Conservation (phyloP, 2,113 vertebrate genomes). For the Alligator mississippiensis region DNA sequence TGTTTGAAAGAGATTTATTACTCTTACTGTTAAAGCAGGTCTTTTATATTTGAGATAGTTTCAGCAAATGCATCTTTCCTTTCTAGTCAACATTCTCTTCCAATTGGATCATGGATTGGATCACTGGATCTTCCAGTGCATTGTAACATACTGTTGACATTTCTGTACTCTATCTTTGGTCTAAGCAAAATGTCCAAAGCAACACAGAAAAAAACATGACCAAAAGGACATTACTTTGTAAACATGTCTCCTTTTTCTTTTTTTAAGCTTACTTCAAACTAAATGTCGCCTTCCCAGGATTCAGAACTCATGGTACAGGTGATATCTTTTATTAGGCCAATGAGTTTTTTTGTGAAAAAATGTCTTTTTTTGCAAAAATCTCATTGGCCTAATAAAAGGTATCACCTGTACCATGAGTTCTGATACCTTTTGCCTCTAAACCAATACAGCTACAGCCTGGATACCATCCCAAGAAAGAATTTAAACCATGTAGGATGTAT, state of each 20-base stretch:
- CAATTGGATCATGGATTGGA: neutral
- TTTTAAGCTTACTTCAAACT: neutral
- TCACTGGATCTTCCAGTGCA: neutral
- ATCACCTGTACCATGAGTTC: too few species aligned
- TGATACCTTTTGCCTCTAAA: too few species aligned
- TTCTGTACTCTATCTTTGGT: neutral
- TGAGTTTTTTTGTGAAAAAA: too few species aligned
- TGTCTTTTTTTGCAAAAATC: too few species aligned
- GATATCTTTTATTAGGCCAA: too few species aligned
- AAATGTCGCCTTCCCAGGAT: neutral
- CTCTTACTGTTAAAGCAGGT: conserved; percentile 7
- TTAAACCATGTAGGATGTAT: neutral
- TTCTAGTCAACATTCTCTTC: conserved; percentile 14
- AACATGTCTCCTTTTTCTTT: neutral
- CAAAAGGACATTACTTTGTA: neutral
- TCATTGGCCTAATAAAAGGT: too few species aligned
- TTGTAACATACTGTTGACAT: neutral
- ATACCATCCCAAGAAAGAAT: neutral
- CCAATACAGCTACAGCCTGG: too few species aligned
- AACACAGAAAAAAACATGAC: neutral
- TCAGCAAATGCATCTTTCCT: conserved; percentile 18
- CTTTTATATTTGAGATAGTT: conserved; percentile 32
- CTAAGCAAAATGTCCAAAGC: neutral
- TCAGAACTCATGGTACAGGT: too few species aligned
- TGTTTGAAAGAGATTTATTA: conserved; percentile 30